phyloP scores from a whole-genome alignment of 1,140 invertebrate species.

The Glomeris maerens region DNA sequence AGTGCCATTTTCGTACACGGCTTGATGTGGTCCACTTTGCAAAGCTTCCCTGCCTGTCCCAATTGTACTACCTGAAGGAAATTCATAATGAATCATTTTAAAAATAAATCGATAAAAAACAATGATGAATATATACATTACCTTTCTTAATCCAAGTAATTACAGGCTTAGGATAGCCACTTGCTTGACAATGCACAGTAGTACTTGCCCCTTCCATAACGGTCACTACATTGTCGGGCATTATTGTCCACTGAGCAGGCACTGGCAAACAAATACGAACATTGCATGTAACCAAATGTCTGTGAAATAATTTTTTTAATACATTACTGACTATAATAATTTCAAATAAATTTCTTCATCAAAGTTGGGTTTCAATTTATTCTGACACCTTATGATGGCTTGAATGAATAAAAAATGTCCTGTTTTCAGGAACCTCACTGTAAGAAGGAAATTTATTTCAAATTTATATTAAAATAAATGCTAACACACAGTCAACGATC shows the following conservation, averaged over 20 bases:
- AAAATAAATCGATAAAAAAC: not conserved
- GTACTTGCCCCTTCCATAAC: constrained; percentile 56
- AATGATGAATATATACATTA: no score
- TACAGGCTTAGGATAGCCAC: constrained; percentile 33
- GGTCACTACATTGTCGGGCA: constrained; percentile 71
- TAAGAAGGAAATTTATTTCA: constrained; percentile 33
- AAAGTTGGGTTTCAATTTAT: not conserved
- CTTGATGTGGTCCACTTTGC: no score
- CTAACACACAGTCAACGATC: not conserved
- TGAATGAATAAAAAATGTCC: constrained; percentile 70
- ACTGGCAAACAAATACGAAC: constrained; percentile 41
- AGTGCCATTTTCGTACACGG: no score
- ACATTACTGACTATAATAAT: no score
- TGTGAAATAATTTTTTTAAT: no score
- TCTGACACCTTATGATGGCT: not conserved
- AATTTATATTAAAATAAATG: not conserved
- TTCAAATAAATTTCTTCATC: not conserved
- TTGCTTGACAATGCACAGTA: constrained; percentile 56
- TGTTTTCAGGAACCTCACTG: constrained; percentile 77
- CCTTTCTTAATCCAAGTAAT: constrained; percentile 35
- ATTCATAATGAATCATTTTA: no score
- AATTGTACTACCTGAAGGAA: no score
- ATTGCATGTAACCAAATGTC: no score
- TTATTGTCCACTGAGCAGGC: constrained; percentile 76
- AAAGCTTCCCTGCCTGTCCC: no score